phyloP scores from a whole-genome alignment of 2,113 vertebrate species.

The Phoenicopterus ruber region DNA sequence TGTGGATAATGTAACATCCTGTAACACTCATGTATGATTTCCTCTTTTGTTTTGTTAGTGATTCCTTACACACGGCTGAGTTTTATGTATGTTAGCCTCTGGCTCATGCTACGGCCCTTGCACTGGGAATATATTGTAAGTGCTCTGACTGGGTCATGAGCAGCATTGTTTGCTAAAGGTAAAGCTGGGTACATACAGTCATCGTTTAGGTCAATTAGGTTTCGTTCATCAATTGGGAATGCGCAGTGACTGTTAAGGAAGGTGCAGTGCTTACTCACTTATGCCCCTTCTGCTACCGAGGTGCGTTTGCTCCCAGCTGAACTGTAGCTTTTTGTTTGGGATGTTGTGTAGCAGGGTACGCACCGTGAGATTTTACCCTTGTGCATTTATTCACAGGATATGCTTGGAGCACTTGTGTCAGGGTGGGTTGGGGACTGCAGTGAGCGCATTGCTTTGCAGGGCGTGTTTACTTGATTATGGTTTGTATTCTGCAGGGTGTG shows the following conservation, averaged over 20 bases:
- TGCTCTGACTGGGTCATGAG: conserved; percentile 10
- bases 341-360: not conserved
- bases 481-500: conserved; percentile 41
- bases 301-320: not conserved
- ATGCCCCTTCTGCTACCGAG: not conserved
- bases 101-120: not conserved
- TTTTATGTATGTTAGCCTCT: not conserved
- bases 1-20: not conserved
- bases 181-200: conserved; percentile 6
- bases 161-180: conserved; percentile 36
- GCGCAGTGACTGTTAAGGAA: not conserved
- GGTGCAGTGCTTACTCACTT: not conserved
- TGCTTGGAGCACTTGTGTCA: not conserved
- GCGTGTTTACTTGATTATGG: not conserved
- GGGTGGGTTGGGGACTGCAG: conserved; percentile 9
- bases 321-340: not conserved
- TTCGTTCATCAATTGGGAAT: not conserved
- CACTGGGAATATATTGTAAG: not conserved
- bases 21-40: not conserved
- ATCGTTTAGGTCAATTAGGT: not conserved
- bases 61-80: not conserved
- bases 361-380: not conserved
- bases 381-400: not conserved
- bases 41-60: not conserved
- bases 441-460: conserved; percentile 20